phyloP scores from a whole-genome alignment of 2,888 invertebrate species.

The Geotrupes spiniger region DNA sequence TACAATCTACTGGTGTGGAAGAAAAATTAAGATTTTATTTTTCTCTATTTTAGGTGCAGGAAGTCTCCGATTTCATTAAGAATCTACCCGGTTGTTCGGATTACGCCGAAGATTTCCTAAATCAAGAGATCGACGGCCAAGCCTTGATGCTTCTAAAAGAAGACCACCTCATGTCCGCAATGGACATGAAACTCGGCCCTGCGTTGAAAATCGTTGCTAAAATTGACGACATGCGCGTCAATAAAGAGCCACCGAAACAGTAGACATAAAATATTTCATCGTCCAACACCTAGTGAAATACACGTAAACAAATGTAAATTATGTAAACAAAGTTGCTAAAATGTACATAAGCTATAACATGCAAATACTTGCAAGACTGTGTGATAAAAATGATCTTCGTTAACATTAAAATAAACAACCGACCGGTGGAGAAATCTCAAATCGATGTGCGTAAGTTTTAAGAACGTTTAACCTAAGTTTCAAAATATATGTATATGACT shows the following conservation, averaged over 20 bases:
- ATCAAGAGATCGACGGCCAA: constrained; percentile 96
- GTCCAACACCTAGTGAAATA: background rate
- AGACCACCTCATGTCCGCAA: constrained; percentile 90
- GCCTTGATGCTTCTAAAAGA: constrained; percentile 88
- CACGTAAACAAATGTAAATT: too few species aligned
- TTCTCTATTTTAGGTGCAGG: constrained; percentile 62
- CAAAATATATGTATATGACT: too few species aligned
- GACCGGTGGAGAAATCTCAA: too few species aligned
- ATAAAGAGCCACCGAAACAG: constrained; percentile 49
- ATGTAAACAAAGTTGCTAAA: too few species aligned
- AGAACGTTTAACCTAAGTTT: too few species aligned
- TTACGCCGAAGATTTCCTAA: constrained; percentile 91
- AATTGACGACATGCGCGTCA: constrained; percentile 78
- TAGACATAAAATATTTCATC: constrained; percentile 1
- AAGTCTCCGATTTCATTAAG: constrained; percentile 87
- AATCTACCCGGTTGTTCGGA: constrained; percentile 86
- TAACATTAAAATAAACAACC: too few species aligned
- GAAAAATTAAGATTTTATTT: background rate
- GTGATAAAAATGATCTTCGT: too few species aligned
- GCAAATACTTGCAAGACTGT: too few species aligned
- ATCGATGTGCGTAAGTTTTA: too few species aligned
- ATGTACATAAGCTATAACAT: too few species aligned
- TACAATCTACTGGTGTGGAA: too few species aligned
- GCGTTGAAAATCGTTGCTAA: constrained; percentile 93
- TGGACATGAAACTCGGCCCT: constrained; percentile 94